Evolutionary conservation across 2,888 invertebrate species (phyloP).

Genomic region (Monopis laevigella): DNA sequence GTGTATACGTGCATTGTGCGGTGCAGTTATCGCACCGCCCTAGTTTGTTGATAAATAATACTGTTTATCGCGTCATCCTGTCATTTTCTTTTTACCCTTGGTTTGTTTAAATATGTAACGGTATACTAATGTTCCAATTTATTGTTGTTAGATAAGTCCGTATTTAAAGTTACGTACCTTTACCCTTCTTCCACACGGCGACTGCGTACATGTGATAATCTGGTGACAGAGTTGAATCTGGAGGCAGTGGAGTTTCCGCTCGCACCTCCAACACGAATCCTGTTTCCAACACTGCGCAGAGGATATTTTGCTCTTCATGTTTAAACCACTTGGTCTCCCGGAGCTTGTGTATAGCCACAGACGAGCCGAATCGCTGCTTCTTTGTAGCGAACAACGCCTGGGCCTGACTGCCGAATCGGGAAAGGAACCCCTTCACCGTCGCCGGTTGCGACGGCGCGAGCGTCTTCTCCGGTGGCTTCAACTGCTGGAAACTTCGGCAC

Average conservation of each 20-base stretch:
- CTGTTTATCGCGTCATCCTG: not conserved
- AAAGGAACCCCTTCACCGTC: constrained; percentile 60
- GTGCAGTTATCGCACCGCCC: constrained; percentile 5
- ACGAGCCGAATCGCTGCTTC: constrained; percentile 68
- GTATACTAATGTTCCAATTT: not conserved
- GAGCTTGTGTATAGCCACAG: constrained; percentile 75
- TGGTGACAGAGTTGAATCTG: constrained; percentile 53
- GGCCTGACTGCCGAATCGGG: constrained; percentile 64
- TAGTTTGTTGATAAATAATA: constrained; percentile 9
- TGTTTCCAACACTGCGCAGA: constrained; percentile 76
- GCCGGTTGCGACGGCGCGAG: constrained; percentile 48
- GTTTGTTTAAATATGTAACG: not conserved
- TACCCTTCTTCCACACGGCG: constrained; percentile 76
- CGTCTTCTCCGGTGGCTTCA: constrained; percentile 64
- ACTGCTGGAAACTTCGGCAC: constrained; percentile 64
- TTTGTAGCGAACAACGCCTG: constrained; percentile 63
- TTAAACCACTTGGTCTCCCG: constrained; percentile 81
- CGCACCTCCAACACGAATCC: constrained; percentile 76
- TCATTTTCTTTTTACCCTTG: not conserved
- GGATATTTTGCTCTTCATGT: constrained; percentile 74
- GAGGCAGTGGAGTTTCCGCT: constrained; percentile 56
- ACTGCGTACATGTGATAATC: constrained; percentile 73
- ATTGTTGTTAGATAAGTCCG: not conserved
- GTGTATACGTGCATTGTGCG: constrained; percentile 1
- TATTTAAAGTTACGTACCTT: constrained; percentile 60